Evolutionary conservation across 2,797 vertebrate genomes (phyloP).

Genomic region (Enteromius paludinosus): DNA sequence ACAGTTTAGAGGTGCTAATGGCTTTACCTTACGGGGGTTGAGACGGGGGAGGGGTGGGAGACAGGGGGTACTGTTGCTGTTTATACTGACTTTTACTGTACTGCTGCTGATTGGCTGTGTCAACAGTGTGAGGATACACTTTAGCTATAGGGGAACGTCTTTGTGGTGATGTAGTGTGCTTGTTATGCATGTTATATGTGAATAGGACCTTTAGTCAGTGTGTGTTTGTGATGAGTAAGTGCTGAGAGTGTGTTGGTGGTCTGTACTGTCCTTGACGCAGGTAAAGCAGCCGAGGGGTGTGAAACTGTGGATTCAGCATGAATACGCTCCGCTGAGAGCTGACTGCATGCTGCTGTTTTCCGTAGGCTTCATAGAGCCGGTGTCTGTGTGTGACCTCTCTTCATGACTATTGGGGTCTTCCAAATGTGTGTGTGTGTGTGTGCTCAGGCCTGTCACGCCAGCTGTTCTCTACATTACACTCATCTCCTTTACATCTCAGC

Average conservation of each 20-base stretch:
- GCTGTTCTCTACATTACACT: conserved; percentile 49
- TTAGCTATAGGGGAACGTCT: background rate
- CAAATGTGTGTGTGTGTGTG: conserved; percentile 42
- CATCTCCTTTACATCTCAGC: conserved; percentile 40
- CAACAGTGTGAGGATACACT: conserved; percentile 25
- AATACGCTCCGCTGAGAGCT: conserved; percentile 21
- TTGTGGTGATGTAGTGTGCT: conserved; percentile 4
- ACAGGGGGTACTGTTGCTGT: conserved; percentile 34
- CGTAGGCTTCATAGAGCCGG: conserved; percentile 30
- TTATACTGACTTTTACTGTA: conserved; percentile 36
- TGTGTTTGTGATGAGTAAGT: conserved; percentile 22
- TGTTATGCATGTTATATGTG: background rate
- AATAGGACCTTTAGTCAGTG: background rate
- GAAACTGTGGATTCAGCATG: conserved; percentile 51
- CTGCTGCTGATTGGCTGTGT: conserved; percentile 20
- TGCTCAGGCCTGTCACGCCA: conserved; percentile 45
- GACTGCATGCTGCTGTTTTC: conserved; percentile 42
- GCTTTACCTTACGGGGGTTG: conserved; percentile 61
- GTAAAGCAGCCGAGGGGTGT: conserved; percentile 43
- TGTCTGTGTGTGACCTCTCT: conserved; percentile 37
- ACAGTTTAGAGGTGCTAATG: conserved; percentile 57
- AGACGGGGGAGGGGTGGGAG: conserved; percentile 55
- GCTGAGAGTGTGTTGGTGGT: conserved; percentile 29
- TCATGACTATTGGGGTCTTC: conserved; percentile 29
- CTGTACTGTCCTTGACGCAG: conserved; percentile 50